Percentiles rank a stretch among this genome's conserved stretches.
Conservation (phyloP, 2,113 vertebrate species). For the Silurus meridionalis region DNA sequence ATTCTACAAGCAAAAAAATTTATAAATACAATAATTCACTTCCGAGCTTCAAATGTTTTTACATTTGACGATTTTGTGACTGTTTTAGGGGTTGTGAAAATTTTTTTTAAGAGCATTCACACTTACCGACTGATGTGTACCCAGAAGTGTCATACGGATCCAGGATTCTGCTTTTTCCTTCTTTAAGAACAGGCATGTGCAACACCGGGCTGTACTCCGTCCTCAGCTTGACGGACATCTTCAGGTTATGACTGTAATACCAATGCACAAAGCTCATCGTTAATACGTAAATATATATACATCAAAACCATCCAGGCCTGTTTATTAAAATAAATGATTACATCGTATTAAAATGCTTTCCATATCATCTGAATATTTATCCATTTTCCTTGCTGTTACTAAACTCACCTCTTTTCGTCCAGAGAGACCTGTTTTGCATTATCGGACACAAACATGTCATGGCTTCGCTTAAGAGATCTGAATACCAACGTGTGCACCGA, state of each 20-base stretch:
- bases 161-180: constrained; percentile 81
- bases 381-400: neutral
- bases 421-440: constrained; percentile 84
- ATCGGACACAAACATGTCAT: constrained; percentile 98
- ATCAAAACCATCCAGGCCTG: neutral
- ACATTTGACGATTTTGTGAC: too few species aligned
- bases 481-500: constrained; percentile 97
- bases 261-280: neutral
- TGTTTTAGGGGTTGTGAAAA: neutral
- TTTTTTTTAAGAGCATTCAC: neutral
- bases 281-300: neutral
- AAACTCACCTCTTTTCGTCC: constrained; percentile 86
- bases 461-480: constrained; percentile 95
- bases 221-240: constrained; percentile 88
- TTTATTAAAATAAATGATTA: neutral
- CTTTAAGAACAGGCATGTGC: constrained; percentile 92
- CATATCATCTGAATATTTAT: too few species aligned
- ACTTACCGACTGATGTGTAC: constrained; percentile 81
- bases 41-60: neutral
- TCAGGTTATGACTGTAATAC: constrained; percentile 82
- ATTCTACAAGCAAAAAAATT: neutral
- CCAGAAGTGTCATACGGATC: constrained; percentile 77
- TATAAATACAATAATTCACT: neutral
- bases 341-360: neutral
- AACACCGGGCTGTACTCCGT: constrained; percentile 86